Conservation (phyloP, 1,140 invertebrate genomes). For the Harpegnathos saltator region DNA sequence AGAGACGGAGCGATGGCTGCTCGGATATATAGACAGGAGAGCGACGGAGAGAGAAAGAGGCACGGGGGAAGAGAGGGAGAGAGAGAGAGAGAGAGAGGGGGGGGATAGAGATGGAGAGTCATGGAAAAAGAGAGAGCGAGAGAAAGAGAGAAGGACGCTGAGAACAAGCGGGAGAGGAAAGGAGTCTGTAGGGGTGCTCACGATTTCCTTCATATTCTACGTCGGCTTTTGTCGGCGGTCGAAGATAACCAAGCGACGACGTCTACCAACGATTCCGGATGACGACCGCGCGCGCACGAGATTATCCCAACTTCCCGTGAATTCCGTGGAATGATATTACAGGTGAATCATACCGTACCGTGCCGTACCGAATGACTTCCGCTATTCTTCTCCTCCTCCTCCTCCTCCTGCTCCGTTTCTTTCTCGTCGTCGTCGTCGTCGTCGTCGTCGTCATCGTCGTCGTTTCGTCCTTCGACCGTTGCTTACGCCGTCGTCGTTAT, state of each 20-base stretch:
- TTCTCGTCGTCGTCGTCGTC: too few relatives aligned
- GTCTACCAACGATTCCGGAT: constrained; percentile 63
- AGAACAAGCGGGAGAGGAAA: constrained; percentile 29
- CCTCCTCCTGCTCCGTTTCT: too few relatives aligned
- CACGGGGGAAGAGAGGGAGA: constrained; percentile 44
- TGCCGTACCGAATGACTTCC: constrained; percentile 2
- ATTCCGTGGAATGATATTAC: constrained; percentile 32
- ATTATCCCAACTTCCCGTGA: constrained; percentile 60
- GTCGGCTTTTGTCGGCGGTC: constrained; percentile 69
- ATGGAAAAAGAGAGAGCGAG: constrained; percentile 48
- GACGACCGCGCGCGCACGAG: constrained; percentile 55
- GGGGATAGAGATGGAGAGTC: too few relatives aligned
- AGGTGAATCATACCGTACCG: constrained; percentile 39
- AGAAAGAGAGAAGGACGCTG: constrained; percentile 26
- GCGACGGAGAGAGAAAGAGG: constrained; percentile 48
- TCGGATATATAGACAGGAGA: constrained; percentile 57
- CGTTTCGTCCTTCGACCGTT: constrained; percentile 20
- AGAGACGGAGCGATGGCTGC: constrained; percentile 62
- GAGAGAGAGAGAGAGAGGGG: constrained; percentile 44
- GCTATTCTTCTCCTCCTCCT: background rate
- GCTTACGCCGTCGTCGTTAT: constrained; percentile 35
- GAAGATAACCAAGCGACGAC: constrained; percentile 68
- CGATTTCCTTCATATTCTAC: constrained; percentile 76
- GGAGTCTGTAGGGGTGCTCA: constrained; percentile 70
- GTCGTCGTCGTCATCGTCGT: background rate